These are phyloP conservation scores for Platynereis dumerilii DNA, from an alignment of 2,888 invertebrate species.

Conservation along the genomic window DNA sequence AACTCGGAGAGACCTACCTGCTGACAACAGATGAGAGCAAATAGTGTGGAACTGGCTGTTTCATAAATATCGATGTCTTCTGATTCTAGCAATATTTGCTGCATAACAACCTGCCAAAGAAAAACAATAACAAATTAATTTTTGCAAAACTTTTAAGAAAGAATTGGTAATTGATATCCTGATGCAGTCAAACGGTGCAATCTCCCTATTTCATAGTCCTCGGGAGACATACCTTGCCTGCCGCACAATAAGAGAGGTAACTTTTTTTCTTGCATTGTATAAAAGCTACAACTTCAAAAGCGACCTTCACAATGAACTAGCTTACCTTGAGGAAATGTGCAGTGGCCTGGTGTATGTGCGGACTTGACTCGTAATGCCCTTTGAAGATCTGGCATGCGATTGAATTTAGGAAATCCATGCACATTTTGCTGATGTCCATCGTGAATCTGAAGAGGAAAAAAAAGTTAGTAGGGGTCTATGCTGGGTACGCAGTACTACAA, in stretches of 20 bases:
- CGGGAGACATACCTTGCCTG: too few species aligned
- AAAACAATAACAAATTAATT: conserved; percentile 9
- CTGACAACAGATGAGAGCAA: conserved; percentile 68
- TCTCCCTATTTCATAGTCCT: too few species aligned
- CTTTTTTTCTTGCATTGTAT: too few species aligned
- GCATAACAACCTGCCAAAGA: conserved; percentile 69
- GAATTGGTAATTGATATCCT: too few species aligned
- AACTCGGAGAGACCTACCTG: conserved; percentile 17
- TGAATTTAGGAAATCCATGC: conserved; percentile 51
- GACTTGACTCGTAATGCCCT: conserved; percentile 35
- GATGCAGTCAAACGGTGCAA: too few species aligned
- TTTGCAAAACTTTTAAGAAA: too few species aligned
- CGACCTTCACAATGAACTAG: too few species aligned
- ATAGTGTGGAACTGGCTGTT: conserved; percentile 71
- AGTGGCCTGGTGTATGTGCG: conserved; percentile 39
- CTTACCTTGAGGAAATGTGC: conserved; percentile 56
- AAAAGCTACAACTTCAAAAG: too few species aligned
- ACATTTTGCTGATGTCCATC: conserved; percentile 50
- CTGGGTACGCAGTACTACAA: background rate
- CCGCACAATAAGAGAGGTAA: too few species aligned
- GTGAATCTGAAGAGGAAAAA: conserved; percentile 33
- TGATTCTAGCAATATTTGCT: conserved; percentile 72
- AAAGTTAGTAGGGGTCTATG: too few species aligned
- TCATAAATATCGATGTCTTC: conserved; percentile 72
- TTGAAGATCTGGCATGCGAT: conserved; percentile 49